Evolutionary conservation across 2,888 invertebrate species (phyloP).

Genomic region (Sinopyrophorus schimmeli): DNA sequence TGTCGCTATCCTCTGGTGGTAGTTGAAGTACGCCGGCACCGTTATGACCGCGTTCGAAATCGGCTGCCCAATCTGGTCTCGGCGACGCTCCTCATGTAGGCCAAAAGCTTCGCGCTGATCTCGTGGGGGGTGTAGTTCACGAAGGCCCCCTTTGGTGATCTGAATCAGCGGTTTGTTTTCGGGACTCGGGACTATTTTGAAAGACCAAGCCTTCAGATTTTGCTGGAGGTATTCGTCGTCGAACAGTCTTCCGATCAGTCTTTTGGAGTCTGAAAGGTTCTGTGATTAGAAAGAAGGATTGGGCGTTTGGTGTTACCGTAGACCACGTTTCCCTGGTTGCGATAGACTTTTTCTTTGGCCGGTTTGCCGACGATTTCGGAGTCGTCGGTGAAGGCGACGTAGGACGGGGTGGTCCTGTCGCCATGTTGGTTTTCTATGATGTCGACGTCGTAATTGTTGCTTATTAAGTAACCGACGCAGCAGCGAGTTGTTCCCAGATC

Average conservation of each 20-base stretch:
- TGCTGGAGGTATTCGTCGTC: slow-evolving; percentile 35
- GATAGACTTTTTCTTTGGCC: slow-evolving; percentile 22
- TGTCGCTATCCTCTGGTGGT: slow-evolving; percentile 35
- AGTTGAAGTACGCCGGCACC: slow-evolving; percentile 38
- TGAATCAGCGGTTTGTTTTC: slow-evolving; percentile 28
- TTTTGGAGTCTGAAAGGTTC: slow-evolving; percentile 38
- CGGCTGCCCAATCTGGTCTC: slow-evolving; percentile 16
- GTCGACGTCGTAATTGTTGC: slow-evolving; percentile 15
- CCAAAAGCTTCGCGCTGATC: slow-evolving; percentile 29
- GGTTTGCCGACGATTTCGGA: slow-evolving; percentile 23
- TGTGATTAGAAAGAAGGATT: background rate
- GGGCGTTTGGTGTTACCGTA: slow-evolving; percentile 12
- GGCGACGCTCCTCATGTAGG: slow-evolving; percentile 26
- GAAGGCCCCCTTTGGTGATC: slow-evolving; percentile 10
- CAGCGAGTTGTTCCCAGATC: slow-evolving; percentile 33
- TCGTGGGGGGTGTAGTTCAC: slow-evolving; percentile 31
- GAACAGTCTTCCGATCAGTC: slow-evolving; percentile 38
- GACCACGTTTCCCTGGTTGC: slow-evolving; percentile 22
- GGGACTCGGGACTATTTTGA: slow-evolving; percentile 27
- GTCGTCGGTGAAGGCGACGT: slow-evolving; percentile 23
- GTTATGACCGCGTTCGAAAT: slow-evolving; percentile 35
- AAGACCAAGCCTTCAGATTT: slow-evolving; percentile 32
- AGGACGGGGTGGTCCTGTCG: slow-evolving; percentile 28
- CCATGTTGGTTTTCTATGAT: slow-evolving; percentile 27
- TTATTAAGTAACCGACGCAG: slow-evolving; percentile 17